Evolutionary conservation across 2,113 vertebrate species (phyloP), one percentile per base, ranked within the genome.

Genomic region (Murina feae): DNA sequence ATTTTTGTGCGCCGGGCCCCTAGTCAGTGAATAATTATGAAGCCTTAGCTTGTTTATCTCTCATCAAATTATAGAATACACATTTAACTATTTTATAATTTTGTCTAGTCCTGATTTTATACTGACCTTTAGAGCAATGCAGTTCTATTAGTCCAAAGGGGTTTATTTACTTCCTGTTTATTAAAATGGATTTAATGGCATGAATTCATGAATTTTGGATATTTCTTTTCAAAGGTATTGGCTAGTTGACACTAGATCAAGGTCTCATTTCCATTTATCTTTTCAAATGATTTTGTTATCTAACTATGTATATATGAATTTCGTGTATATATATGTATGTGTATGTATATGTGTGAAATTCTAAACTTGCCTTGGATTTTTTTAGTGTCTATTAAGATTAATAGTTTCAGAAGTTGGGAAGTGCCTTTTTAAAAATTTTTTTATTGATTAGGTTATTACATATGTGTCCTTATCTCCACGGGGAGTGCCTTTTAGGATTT

Each of bases 21-120:
- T n/a, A n/a, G n/a, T 84, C 35, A 66, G 8, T 90, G 63, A 80
- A 39, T 74, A 88, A 89, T 92, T 95, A 63, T 68, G 90, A 86
- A 65, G 17, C 20, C 13, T 94, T 18, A 93, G 32, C 49, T 72
- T 89, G 12, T 42, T 58, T 87, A 83, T 82, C 30, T 76, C 69
- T 92, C 81, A 95, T 42, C 9, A 96, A 60, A 76, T 85, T 91
- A 84, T 53, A 95, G 66, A 91, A 86, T 86, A 72, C 39, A 78
- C 39, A 51, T 60, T 83, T 85, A 93, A 66, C 25, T 37, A 25
- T 76, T 92, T 85, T 75, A 47, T 90, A 86, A 66, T n/a, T 92
- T 90, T 78, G 28, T 87, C 8, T 58, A 87, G 37, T 32, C 25
- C 18, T 78, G 68, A 60, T 81, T 93, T 83, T 93, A 60, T 78